Conservation (phyloP, 2,113 vertebrate genomes). For the Cyphomyrus discorhynchus region DNA sequence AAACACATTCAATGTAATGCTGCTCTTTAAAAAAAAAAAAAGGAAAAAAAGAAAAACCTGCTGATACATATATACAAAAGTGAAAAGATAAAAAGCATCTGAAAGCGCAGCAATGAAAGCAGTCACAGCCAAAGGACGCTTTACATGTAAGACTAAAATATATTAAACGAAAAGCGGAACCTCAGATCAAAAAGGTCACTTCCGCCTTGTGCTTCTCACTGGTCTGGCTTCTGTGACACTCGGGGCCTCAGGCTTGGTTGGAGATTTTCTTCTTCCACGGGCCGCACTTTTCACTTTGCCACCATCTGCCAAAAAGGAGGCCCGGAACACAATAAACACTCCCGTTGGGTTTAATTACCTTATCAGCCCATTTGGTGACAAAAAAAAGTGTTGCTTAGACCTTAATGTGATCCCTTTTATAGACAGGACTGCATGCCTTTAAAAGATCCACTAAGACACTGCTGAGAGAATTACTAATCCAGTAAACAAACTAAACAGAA, state of each 20-base stretch:
- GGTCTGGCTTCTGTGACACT: conserved; percentile 12
- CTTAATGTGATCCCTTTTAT: neutral
- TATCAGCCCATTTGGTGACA: neutral
- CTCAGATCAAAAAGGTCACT: conserved; percentile 27
- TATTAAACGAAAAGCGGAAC: neutral
- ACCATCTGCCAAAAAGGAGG: neutral
- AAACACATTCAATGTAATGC: neutral
- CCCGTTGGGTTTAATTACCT: neutral
- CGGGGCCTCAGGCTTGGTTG: conserved; percentile 9
- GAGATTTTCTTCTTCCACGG: conserved; percentile 15
- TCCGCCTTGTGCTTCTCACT: conserved; percentile 31
- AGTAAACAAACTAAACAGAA: neutral
- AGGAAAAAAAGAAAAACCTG: neutral
- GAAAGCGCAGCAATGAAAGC: neutral
- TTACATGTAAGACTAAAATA: neutral
- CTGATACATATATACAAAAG: neutral
- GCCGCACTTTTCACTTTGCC: neutral
- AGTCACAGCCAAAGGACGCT: neutral
- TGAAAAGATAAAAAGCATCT: neutral
- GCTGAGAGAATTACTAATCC: neutral
- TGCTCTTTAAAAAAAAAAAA: neutral
- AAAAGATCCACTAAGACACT: neutral
- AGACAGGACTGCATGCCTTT: neutral
- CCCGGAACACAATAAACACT: neutral
- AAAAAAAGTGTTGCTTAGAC: neutral